Evolutionary conservation across 2,797 vertebrate genomes (phyloP).

Genomic region (Nothura maculosa): DNA sequence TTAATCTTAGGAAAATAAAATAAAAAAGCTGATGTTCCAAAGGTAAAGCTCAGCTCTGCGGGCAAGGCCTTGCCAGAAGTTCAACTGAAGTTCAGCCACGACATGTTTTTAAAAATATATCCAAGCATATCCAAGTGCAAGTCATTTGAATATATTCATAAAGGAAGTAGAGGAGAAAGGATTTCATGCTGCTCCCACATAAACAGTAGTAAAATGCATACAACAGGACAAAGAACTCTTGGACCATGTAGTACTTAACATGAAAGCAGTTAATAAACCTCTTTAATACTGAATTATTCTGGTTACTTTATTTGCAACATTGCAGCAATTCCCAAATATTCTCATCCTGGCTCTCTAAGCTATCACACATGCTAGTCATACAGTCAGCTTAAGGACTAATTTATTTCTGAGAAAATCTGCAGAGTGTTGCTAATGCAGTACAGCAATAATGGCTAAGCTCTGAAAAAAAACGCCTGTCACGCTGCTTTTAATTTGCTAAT

Average conservation of each 20-base stretch:
- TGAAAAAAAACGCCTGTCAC: neutral
- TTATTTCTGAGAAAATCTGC: neutral
- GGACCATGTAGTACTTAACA: neutral
- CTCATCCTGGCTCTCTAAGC: neutral
- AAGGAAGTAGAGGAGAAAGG: neutral
- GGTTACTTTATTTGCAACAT: neutral
- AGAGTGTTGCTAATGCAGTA: neutral
- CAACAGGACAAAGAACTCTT: neutral
- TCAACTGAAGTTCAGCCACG: conserved; percentile 14
- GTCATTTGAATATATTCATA: neutral
- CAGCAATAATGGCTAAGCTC: neutral
- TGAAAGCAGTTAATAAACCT: neutral
- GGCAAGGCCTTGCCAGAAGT: neutral
- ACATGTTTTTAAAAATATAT: neutral
- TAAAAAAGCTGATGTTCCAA: neutral
- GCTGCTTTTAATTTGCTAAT: neutral
- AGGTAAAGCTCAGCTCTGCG: neutral
- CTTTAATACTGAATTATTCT: neutral
- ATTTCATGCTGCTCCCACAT: neutral
- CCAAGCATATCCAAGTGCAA: neutral
- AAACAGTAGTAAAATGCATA: conserved; percentile 19
- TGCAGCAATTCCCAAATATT: neutral
- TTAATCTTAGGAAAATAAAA: neutral
- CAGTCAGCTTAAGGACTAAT: neutral
- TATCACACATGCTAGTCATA: neutral